These are phyloP conservation scores for Ypsolopha scabrella DNA, from an alignment of 2,888 invertebrate genomes.

Conservation along the genomic window DNA sequence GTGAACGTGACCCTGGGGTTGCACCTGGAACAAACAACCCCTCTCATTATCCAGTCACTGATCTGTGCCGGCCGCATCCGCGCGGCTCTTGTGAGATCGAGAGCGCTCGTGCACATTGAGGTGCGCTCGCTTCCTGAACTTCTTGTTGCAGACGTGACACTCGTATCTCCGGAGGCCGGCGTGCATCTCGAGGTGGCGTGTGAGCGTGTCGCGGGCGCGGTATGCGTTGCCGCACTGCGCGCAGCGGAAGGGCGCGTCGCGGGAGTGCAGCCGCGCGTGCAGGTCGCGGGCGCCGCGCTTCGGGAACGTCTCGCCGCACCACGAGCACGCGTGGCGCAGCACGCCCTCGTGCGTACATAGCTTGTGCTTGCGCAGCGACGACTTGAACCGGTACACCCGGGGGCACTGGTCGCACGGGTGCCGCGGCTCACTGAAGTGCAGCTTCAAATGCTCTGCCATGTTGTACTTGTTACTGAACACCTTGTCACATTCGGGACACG, in stretches of 20 bases:
- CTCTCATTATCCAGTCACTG: not conserved
- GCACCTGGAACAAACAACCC: slow-evolving; percentile 50
- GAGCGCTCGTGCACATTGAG: slow-evolving; percentile 48
- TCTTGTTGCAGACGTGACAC: slow-evolving; percentile 38
- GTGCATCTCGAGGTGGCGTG: slow-evolving; percentile 39
- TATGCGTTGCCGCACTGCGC: slow-evolving; percentile 41
- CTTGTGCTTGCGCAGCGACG: slow-evolving; percentile 51
- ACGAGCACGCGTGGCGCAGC: slow-evolving; percentile 43
- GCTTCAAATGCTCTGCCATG: slow-evolving; percentile 53
- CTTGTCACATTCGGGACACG: slow-evolving; percentile 59
- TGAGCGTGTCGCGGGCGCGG: slow-evolving; percentile 35
- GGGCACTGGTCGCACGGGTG: slow-evolving; percentile 51
- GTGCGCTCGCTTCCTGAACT: slow-evolving; percentile 44
- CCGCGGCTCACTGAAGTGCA: slow-evolving; percentile 25
- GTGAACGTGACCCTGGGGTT: slow-evolving; percentile 7
- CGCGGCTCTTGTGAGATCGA: slow-evolving; percentile 12
- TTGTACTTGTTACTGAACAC: slow-evolving; percentile 60
- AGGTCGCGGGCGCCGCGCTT: slow-evolving; percentile 41
- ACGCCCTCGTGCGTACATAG: slow-evolving; percentile 48
- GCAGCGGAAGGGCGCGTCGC: slow-evolving; percentile 54
- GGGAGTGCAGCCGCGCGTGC: slow-evolving; percentile 54
- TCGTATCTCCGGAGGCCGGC: slow-evolving; percentile 30
- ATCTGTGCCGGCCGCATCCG: not conserved
- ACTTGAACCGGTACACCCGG: slow-evolving; percentile 48
- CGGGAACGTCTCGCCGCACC: slow-evolving; percentile 62